A percentile compares a stretch with the other conserved stretches of the same genome.
Evolutionary conservation across 1,140 invertebrate species (phyloP).

Genomic region (Megalonaias nervosa): DNA sequence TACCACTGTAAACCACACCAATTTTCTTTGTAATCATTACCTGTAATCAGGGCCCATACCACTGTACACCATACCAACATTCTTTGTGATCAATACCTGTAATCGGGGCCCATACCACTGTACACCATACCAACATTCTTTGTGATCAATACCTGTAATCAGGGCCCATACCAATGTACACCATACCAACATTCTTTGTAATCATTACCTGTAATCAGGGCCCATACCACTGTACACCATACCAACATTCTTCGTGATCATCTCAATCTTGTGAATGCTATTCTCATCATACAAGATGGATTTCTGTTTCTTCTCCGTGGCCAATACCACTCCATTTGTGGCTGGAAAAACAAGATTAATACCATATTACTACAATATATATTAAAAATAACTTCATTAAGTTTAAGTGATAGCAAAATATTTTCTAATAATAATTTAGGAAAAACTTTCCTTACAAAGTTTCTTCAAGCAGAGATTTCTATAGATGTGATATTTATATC

Average conservation of each 20-base stretch:
- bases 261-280: constrained; percentile 96
- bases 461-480: no score
- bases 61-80: no score
- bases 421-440: no score
- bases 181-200: constrained; percentile 96
- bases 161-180: constrained; percentile 89
- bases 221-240: constrained; percentile 96
- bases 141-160: constrained; percentile 73
- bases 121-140: no score
- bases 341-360: constrained; percentile 56
- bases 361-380: background rate
- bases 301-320: constrained; percentile 99
- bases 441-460: no score
- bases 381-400: background rate
- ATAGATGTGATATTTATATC: no score
- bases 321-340: constrained; percentile 87
- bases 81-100: constrained; percentile 64
- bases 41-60: no score
- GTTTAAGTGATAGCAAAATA: no score
- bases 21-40: no score
- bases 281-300: constrained; percentile 97
- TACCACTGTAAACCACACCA: no score
- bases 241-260: constrained; percentile 95
- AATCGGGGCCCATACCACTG: constrained; percentile 81
- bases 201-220: constrained; percentile 81